A percentile compares a stretch with the other conserved stretches of the same genome.
Evolutionary conservation across 2,113 vertebrate genomes (phyloP).

Genomic region (Raja brachyura): DNA sequence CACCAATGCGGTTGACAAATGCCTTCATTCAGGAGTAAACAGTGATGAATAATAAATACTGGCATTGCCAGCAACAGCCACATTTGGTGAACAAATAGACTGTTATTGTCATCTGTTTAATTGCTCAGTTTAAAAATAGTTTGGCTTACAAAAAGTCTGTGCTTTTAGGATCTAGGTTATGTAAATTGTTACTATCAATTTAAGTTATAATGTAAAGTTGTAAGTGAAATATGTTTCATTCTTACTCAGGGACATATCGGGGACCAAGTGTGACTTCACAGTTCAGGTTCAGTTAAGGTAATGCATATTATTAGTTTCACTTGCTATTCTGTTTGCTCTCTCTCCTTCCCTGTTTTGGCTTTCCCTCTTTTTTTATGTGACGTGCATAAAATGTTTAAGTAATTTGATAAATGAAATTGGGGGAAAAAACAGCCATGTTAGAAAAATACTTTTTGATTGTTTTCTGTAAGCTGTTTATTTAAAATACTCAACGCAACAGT

Average conservation of each 20-base stretch:
- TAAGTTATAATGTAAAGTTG: not conserved
- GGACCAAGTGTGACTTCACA: conserved; percentile 98
- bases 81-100: too few species aligned
- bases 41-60: too few species aligned
- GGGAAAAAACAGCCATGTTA: not conserved
- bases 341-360: too few species aligned
- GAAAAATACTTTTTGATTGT: not conserved
- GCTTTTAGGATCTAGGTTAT: not conserved
- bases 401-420: too few species aligned
- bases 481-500: not conserved
- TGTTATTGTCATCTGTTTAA: not conserved
- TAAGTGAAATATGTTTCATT: not conserved
- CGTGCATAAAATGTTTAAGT: too few species aligned
- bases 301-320: conserved; percentile 27
- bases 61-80: too few species aligned
- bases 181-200: not conserved
- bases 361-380: too few species aligned
- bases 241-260: conserved; percentile 87
- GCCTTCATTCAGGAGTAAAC: too few species aligned
- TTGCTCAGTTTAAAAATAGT: not conserved
- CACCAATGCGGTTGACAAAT: too few species aligned
- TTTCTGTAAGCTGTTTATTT: not conserved
- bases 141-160: not conserved
- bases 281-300: conserved; percentile 98
- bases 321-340: not conserved